Percentiles rank a stretch among this genome's conserved stretches.
These are phyloP conservation scores for Gavialis gangeticus DNA, from an alignment of 2,113 vertebrate genomes.

Conservation along the genomic window DNA sequence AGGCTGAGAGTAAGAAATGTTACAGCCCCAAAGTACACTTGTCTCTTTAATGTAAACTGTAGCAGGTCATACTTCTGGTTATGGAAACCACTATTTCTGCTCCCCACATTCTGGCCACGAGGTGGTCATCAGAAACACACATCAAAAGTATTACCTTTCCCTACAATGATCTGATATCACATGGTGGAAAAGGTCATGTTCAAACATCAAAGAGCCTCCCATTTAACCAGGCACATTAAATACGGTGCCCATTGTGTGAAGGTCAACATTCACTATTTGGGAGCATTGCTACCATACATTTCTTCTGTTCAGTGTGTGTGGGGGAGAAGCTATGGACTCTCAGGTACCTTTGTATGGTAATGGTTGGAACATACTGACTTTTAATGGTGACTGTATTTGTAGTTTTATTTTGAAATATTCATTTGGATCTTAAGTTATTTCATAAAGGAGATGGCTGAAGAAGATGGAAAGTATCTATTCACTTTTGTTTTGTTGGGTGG, in stretches of 20 bases:
- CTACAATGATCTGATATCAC: neutral
- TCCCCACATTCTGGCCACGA: neutral
- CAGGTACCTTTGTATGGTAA: neutral
- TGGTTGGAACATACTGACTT: neutral
- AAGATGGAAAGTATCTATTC: neutral
- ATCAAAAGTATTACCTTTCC: neutral
- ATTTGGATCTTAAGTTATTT: neutral
- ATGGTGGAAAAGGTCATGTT: neutral
- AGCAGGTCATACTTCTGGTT: neutral
- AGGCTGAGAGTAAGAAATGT: neutral
- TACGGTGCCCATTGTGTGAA: neutral
- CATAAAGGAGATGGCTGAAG: neutral
- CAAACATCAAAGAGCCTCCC: neutral
- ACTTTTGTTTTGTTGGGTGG: neutral
- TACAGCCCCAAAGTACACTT: neutral
- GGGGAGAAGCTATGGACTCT: neutral
- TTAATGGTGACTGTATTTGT: neutral
- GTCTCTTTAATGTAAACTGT: neutral
- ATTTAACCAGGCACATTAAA: neutral
- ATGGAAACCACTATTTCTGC: neutral
- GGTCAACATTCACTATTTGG: neutral
- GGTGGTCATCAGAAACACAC: conserved; percentile 3
- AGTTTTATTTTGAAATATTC: neutral
- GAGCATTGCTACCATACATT: neutral
- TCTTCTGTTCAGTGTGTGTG: fast-evolving